Conservation (phyloP, 2,797 vertebrate genomes). For the Ambastaia sidthimunki region DNA sequence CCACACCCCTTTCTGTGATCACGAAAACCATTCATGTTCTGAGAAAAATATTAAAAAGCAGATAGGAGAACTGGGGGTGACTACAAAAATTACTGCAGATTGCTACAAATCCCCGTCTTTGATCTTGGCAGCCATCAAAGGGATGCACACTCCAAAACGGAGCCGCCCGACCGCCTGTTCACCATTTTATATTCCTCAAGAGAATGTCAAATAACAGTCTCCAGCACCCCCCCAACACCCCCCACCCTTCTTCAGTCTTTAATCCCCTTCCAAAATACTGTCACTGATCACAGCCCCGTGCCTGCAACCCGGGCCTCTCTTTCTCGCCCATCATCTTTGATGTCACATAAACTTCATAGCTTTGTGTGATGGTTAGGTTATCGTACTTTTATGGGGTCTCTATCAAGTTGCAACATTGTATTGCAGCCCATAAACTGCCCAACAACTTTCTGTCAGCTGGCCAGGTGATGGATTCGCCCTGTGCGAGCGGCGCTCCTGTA, state of each 20-base stretch:
- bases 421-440: constrained; percentile 31
- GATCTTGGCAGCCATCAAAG: constrained; percentile 78
- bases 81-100: constrained; percentile 73
- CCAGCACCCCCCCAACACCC: constrained; percentile 59
- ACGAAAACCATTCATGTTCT: constrained; percentile 39
- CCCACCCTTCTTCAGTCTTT: constrained; percentile 59
- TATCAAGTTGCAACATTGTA: constrained; percentile 42
- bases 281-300: constrained; percentile 26
- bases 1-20: constrained; percentile 31
- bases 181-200: constrained; percentile 67
- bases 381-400: constrained; percentile 51
- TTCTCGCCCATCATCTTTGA: constrained; percentile 52
- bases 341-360: constrained; percentile 48
- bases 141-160: constrained; percentile 66
- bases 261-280: constrained; percentile 62
- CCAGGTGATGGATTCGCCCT: constrained; percentile 37
- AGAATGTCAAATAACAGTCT: constrained; percentile 66
- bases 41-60: constrained; percentile 38
- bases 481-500: constrained; percentile 23
- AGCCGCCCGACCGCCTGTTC: constrained; percentile 63
- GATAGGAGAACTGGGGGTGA: constrained; percentile 37
- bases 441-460: constrained; percentile 32
- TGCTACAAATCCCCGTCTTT: constrained; percentile 76
- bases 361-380: constrained; percentile 50
- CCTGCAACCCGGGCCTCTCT: constrained; percentile 23